Base-by-base conservation (phyloP, 2,113 vertebrate genomes). In the Python bivittatus region DNA sequence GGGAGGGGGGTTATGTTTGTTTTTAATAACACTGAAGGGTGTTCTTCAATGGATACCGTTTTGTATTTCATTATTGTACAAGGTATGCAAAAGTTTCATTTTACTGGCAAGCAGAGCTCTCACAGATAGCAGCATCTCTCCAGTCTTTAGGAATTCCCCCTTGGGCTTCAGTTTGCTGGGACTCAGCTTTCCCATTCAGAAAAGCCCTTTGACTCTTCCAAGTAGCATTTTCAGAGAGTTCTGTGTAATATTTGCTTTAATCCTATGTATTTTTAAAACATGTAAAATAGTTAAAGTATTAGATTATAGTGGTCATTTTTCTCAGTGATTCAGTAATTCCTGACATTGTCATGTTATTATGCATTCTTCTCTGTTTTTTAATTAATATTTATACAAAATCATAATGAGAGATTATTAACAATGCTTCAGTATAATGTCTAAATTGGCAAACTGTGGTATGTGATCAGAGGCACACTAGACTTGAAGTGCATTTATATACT, bases 21-120 rank as follows among this genome's bases (percentile, higher is more conserved):
- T 91, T 42, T 92, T 88, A 91, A 54, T 52, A 93, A 85, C n/a
- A 60, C 42, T 53, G 1, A 10, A 33, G 93, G 92, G 68, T 90
- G 44, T n/a, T 87, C 92, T 86, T 86, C 64, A 83, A 91, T 48
- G 44, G 85, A 27, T 58, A 1, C 42, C 54, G 90, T 25, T 42
- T 42, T 92, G 89, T 84, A 17, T 90, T 91, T 96, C 33, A 42
- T 25, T 23, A 0, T 90, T 92, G 90, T 57, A 42, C 9, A 42
- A 79, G 17, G 17, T 79, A 33, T 94, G 86, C 92, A 15, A 33
- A 57, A 5, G 9, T 91, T 86, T 52, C 10, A 48, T 33, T 8
- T 25, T 25, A 13, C 33, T 25, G 33, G 61, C 3, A 57, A 79
- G 22, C 42, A 33, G 33, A 42, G 0, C 38, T 61, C 85, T 25